Conservation (phyloP, 2,888 invertebrate species). For the Vandiemenella viatica region DNA sequence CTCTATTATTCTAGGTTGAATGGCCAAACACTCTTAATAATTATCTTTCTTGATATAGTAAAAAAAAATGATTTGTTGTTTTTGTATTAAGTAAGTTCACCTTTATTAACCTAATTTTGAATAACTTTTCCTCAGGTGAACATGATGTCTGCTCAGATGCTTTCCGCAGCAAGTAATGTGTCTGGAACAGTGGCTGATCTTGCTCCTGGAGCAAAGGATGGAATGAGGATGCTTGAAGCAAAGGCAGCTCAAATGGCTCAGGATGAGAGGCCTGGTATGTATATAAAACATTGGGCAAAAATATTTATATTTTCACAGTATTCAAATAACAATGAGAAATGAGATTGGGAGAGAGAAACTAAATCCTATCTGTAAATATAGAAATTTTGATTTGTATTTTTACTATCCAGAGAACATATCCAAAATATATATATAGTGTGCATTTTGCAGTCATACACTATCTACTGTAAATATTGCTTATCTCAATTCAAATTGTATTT, state of each 20-base stretch:
- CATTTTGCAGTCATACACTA: background rate
- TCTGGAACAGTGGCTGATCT: slow-evolving; percentile 55
- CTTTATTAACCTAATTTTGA: too few species aligned
- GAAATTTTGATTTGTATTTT: background rate
- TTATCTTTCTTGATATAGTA: too few species aligned
- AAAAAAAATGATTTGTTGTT: too few species aligned
- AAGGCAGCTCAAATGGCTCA: slow-evolving; percentile 55
- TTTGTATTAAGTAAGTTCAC: too few species aligned
- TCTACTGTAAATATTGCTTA: background rate
- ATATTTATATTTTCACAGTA: too few species aligned
- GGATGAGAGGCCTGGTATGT: slow-evolving; percentile 6
- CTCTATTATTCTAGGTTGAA: too few species aligned
- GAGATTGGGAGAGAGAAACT: too few species aligned
- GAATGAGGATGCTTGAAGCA: slow-evolving; percentile 77
- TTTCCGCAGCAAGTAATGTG: slow-evolving; percentile 55
- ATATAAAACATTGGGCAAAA: background rate
- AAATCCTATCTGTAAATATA: background rate
- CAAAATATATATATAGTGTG: too few species aligned
- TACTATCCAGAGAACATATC: too few species aligned
- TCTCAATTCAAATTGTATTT: background rate
- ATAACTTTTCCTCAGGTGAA: too few species aligned
- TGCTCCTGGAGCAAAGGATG: slow-evolving; percentile 63
- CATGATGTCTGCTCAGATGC: slow-evolving; percentile 97
- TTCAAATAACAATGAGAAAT: too few species aligned
- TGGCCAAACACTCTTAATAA: too few species aligned